phyloP scores from a whole-genome alignment of 1,140 invertebrate species.

The Drosophila parvula region DNA sequence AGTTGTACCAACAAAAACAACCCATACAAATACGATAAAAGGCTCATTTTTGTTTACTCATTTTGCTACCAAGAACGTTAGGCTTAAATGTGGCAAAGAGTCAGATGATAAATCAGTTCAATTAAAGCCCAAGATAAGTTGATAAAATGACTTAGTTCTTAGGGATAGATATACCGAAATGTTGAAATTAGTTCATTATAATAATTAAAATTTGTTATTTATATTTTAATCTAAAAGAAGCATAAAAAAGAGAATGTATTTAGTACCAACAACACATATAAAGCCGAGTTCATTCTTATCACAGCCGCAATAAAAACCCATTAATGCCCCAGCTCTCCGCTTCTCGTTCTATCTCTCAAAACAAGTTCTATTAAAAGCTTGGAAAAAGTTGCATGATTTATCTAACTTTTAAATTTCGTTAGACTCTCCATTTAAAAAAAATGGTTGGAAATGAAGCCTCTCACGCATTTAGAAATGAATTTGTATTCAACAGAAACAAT shows the following conservation, averaged over 20 bases:
- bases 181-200: background rate
- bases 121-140: background rate
- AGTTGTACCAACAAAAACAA: constrained; percentile 2
- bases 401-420: constrained; percentile 12
- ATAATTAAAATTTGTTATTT: background rate
- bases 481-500: constrained; percentile 30
- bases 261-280: constrained; percentile 12
- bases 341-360: background rate
- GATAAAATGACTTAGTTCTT: background rate
- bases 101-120: background rate
- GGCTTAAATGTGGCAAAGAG: background rate
- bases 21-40: background rate
- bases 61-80: constrained; percentile 14
- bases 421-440: background rate
- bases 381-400: constrained; percentile 8
- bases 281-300: background rate
- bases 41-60: constrained; percentile 21
- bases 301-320: constrained; percentile 1
- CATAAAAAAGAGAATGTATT: background rate
- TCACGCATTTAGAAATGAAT: background rate
- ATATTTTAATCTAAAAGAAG: background rate
- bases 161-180: background rate
- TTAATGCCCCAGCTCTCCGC: background rate
- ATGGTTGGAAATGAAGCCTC: background rate
- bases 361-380: background rate